phyloP scores from a whole-genome alignment of 2,888 invertebrate genomes.

The Antitype chi region DNA sequence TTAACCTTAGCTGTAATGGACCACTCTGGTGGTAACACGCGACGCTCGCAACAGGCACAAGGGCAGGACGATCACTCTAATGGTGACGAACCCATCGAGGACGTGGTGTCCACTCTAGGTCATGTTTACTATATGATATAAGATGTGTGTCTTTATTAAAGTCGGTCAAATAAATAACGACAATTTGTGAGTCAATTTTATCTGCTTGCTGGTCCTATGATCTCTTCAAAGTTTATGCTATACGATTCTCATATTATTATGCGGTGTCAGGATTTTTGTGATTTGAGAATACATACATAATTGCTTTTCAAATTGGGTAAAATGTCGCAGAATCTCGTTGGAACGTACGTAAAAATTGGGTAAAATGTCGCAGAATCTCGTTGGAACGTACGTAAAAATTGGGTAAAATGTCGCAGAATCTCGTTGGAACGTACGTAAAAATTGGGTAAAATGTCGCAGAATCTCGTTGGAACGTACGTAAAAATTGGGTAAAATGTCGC shows the following conservation, averaged over 20 bases:
- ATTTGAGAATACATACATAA: background rate
- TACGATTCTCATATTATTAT: background rate
- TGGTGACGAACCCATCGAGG: slow-evolving; percentile 67
- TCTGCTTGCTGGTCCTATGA: background rate
- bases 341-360: no score
- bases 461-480: no score
- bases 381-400: no score
- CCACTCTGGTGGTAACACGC: slow-evolving; percentile 75
- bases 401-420: no score
- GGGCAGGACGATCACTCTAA: slow-evolving; percentile 79
- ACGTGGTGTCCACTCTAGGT: slow-evolving; percentile 63
- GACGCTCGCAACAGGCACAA: slow-evolving; percentile 80
- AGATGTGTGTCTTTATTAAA: slow-evolving; percentile 17
- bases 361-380: no score
- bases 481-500: no score
- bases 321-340: no score
- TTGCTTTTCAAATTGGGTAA: background rate
- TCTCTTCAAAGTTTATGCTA: no score
- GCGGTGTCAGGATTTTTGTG: background rate
- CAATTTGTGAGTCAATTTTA: background rate
- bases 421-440: no score
- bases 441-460: no score
- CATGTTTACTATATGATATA: slow-evolving; percentile 54
- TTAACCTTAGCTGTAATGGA: slow-evolving; percentile 70
- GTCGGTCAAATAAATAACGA: slow-evolving; percentile 1